phyloP scores from a whole-genome alignment of 1,140 invertebrate species.

The Conus betulinus region DNA sequence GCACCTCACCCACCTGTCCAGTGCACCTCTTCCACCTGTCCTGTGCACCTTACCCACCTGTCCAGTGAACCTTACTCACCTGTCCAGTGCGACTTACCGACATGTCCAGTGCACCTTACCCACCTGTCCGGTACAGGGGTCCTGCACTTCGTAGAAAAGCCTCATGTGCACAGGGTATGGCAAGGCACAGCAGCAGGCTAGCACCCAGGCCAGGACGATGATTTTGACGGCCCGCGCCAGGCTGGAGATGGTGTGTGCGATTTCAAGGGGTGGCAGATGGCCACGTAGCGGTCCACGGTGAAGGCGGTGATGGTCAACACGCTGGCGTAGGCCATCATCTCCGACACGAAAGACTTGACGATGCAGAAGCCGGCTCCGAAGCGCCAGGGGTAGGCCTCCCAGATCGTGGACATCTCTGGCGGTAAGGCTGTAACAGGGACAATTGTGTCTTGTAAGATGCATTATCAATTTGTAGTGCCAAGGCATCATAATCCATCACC shows the following conservation, averaged over 20 bases:
- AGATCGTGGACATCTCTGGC: constrained; percentile 89
- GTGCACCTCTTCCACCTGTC: too few species aligned
- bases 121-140: constrained; percentile 48
- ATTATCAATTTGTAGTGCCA: too few species aligned
- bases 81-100: too few species aligned
- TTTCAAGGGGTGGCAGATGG: constrained; percentile 93
- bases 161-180: constrained; percentile 76
- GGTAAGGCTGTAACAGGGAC: constrained; percentile 80
- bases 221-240: constrained; percentile 86
- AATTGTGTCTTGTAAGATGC: too few species aligned
- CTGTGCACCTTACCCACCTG: too few species aligned
- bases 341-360: constrained; percentile 87
- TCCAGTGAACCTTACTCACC: too few species aligned
- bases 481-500: too few species aligned
- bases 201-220: constrained; percentile 86
- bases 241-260: constrained; percentile 90
- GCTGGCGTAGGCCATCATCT: constrained; percentile 94
- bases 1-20: too few species aligned
- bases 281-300: constrained; percentile 94
- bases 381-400: constrained; percentile 90
- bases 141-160: constrained; percentile 50
- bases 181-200: constrained; percentile 85
- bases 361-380: constrained; percentile 91
- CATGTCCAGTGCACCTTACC: not conserved
- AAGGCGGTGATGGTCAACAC: constrained; percentile 94